Conservation (phyloP, 2,888 invertebrate species). For the Cordylochernes scorpioides region DNA sequence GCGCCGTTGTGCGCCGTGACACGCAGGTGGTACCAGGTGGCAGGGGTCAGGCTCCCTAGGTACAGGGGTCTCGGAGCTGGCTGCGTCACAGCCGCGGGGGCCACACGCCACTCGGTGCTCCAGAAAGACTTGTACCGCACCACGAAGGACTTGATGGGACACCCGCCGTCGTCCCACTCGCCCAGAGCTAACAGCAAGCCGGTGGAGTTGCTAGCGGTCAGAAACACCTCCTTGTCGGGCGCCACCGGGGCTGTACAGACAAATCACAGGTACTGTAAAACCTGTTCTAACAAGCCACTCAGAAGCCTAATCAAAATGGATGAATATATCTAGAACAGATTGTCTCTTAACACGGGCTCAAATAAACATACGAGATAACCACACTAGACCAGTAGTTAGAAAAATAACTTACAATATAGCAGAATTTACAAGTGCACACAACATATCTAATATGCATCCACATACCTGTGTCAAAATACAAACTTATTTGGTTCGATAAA, state of each 20-base stretch:
- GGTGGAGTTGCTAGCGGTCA: slow-evolving; percentile 19
- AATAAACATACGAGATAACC: no score
- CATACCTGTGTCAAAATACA: no score
- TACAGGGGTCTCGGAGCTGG: slow-evolving; percentile 5
- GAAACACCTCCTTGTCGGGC: slow-evolving; percentile 15
- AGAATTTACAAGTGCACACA: no score
- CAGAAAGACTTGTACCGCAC: slow-evolving; percentile 9
- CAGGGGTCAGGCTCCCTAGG: slow-evolving; percentile 10
- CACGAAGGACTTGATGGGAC: slow-evolving; percentile 18
- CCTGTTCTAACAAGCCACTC: no score
- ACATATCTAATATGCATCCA: no score
- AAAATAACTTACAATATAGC: no score
- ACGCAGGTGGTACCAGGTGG: slow-evolving; percentile 13
- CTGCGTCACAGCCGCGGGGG: slow-evolving; percentile 2
- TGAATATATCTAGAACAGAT: no score
- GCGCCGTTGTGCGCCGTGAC: slow-evolving; percentile 14
- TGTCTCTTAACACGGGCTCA: no score
- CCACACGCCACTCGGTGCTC: slow-evolving; percentile 10
- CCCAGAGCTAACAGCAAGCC: slow-evolving; percentile 20
- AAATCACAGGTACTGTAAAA: neutral
- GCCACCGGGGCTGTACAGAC: slow-evolving; percentile 19
- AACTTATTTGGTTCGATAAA: no score
- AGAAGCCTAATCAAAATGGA: no score
- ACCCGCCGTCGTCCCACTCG: slow-evolving; percentile 22
- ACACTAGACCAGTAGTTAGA: no score